Conservation (phyloP, 53 echinoderm and acorn worm genomes). For the Astropecten irregularis region DNA sequence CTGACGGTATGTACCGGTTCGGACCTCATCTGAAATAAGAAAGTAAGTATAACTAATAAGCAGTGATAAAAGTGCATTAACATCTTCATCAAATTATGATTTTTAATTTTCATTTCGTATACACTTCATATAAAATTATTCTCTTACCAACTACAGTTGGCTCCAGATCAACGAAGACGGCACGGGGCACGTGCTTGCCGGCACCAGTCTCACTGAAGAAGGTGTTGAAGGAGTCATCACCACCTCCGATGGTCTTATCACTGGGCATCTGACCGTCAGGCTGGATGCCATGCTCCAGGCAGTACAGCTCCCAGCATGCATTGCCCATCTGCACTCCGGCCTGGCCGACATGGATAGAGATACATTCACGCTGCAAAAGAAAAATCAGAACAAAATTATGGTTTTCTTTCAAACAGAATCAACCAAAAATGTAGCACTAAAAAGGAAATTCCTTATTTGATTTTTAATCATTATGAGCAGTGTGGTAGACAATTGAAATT, state of each 20-base stretch:
- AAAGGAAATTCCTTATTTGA: no score
- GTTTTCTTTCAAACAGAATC: no score
- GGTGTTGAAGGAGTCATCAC: constrained; percentile 66
- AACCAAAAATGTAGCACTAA: no score
- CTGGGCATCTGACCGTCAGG: constrained; percentile 94
- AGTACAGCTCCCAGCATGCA: constrained; percentile 91
- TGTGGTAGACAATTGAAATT: no score
- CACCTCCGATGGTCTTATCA: constrained; percentile 80
- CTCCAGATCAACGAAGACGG: constrained; percentile 51
- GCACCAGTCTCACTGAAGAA: constrained; percentile 48
- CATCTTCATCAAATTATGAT: no score
- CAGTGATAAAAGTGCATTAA: no score
- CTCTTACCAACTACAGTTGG: no score
- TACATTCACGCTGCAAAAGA: constrained; percentile 77
- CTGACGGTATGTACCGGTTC: constrained; percentile 74
- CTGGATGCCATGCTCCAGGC: constrained; percentile 87
- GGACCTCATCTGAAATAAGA: not conserved
- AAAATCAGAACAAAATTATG: no score
- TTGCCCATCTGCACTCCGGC: constrained; percentile 88
- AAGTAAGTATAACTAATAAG: no score
- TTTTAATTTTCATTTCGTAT: no score
- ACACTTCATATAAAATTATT: no score
- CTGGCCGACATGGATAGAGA: constrained; percentile 81
- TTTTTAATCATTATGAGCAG: no score
- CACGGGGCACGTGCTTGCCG: constrained; percentile 58